These are phyloP conservation scores for Eriosoma lanigerum DNA, from an alignment of 1,140 invertebrate species.

Conservation along the genomic window DNA sequence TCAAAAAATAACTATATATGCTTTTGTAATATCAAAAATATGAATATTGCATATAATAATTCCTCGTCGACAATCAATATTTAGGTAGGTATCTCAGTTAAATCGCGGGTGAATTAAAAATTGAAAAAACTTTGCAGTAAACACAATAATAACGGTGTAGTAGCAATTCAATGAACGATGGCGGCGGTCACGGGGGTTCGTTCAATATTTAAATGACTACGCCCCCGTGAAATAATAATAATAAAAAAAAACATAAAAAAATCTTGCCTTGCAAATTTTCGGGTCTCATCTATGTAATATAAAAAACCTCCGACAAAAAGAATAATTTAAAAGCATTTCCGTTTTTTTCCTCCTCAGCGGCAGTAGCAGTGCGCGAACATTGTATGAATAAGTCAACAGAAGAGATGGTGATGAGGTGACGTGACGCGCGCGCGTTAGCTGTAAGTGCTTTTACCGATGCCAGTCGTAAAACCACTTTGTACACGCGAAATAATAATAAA, in stretches of 20 bases:
- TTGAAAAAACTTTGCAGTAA: not conserved
- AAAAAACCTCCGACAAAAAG: conserved; percentile 38
- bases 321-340: conserved; percentile 48
- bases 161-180: not conserved
- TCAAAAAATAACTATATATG: too few relatives aligned
- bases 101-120: conserved; percentile 2
- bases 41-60: too few relatives aligned
- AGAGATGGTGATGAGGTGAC: not conserved
- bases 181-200: not conserved
- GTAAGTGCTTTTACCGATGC: conserved; percentile 37
- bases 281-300: conserved; percentile 1
- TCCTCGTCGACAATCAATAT: too few relatives aligned
- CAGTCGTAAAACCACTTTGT: not conserved
- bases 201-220: conserved; percentile 47
- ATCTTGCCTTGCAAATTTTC: conserved; percentile 9
- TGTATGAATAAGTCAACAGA: conserved; percentile 47
- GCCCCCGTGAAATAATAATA: conserved; percentile 5
- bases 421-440: not conserved
- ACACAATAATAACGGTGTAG: not conserved
- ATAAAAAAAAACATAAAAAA: conserved; percentile 24
- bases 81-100: too few relatives aligned
- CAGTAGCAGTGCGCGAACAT: too few relatives aligned
- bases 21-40: too few relatives aligned
- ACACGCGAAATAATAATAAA: not conserved
- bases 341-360: conserved; percentile 12